Percentiles rank a stretch among this genome's conserved stretches.
Conservation (phyloP, 37 sponge, comb jelly and placozoan species). For the Agelas oroides region DNA sequence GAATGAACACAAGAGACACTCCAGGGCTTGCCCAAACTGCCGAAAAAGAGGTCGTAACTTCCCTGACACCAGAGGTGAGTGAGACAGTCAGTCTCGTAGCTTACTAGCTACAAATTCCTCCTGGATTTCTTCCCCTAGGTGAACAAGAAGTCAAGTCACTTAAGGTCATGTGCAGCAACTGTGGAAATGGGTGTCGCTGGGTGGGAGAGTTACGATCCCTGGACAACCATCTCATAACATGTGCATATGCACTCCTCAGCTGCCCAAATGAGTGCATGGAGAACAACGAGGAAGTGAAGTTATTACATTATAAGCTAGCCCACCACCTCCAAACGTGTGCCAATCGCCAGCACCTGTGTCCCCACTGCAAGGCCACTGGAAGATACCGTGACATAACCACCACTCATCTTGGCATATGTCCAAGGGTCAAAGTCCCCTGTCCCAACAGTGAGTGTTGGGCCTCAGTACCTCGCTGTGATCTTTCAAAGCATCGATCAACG, state of each 20-base stretch:
- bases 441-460: constrained; percentile 16
- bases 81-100: no score
- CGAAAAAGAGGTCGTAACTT: no score
- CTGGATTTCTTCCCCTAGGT: no score
- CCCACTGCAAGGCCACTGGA: constrained; percentile 35
- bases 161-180: constrained; percentile 5
- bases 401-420: constrained; percentile 27
- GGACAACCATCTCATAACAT: constrained; percentile 5
- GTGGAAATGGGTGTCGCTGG: constrained; percentile 35
- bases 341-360: constrained; percentile 34
- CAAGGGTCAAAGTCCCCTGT: constrained; percentile 6
- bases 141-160: constrained; percentile 1
- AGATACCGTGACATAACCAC: constrained; percentile 23
- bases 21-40: constrained; percentile 32
- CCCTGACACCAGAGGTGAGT: no score
- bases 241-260: background rate
- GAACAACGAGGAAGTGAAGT: background rate
- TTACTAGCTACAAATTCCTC: no score
- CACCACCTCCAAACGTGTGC: constrained; percentile 21
- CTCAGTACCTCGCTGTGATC: background rate
- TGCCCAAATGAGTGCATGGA: constrained; percentile 48
- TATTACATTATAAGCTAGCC: constrained; percentile 11
- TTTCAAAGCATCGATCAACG: background rate
- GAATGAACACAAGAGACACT: background rate
- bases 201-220: constrained; percentile 23